Evolutionary conservation across 2,797 vertebrate genomes (phyloP), one percentile per base, ranked within the genome.

Genomic region (Cyprinodon diabolis): DNA sequence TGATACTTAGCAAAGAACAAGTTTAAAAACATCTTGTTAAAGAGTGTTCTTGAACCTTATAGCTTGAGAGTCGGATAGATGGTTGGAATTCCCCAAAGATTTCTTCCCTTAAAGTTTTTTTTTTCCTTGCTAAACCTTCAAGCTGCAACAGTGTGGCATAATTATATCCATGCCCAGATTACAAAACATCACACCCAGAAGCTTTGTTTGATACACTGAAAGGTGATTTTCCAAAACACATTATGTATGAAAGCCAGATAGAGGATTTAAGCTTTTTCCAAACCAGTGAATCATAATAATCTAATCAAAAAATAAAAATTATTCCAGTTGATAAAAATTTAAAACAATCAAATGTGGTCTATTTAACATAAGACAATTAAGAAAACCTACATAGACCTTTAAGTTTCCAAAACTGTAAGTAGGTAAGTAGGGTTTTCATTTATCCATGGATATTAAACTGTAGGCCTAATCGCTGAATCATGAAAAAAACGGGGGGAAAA

Each of bases 141-240:
- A 5, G 19, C 66, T 37, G 45, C 57, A 35, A 14, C 12, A 57
- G 13, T 14, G 1, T 76, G 73, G 80, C 48, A 54, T 69, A 68
- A 82, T 30, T 60, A 51, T 3, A 71, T 57, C 45, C 51, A 19
- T 60, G 47, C 6, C 21, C 19, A 65, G 67, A 76, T 80, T 14
- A 76, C 10, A 23, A 37, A 17, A 25, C 19, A 48, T 68, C 51
- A 73, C 69, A 56, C 0, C 52, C 37, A 63, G 9, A 48, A 43
- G 43, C 55, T 71, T 52, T 15, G n/a, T 79, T 17, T 66, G 35
- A 72, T 66, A 57, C n/a, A 2, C 8, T 4, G 19, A 47, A 12
- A 25, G 72, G 43, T 30, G 19, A 43, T 78, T 70, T 71, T 30
- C 47, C n/a, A 43, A 21, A 63, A 60, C 40, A 63, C 19, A 11